Evolutionary conservation across 2,113 vertebrate genomes (phyloP).

Genomic region (Syrrhaptes paradoxus): DNA sequence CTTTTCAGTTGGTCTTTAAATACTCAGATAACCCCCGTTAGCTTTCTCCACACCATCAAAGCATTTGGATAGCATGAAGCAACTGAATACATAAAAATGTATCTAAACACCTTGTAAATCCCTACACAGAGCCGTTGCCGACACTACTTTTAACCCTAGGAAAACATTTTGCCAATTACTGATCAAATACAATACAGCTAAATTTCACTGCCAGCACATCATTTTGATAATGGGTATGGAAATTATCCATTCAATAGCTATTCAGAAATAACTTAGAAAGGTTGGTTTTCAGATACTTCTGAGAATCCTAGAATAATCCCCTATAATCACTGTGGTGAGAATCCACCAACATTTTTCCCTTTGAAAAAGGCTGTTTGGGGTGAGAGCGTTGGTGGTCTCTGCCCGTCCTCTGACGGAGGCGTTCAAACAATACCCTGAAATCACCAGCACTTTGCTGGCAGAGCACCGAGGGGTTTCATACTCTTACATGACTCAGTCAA

Average conservation of each 20-base stretch:
- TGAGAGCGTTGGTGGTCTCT: constrained; percentile 3
- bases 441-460: not conserved
- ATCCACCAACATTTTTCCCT: constrained; percentile 48
- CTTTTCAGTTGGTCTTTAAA: constrained; percentile 60
- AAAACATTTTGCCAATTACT: constrained; percentile 78
- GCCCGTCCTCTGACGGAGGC: accelerated
- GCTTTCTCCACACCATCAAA: constrained; percentile 61
- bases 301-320: constrained; percentile 73
- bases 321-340: constrained; percentile 71
- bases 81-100: constrained; percentile 70
- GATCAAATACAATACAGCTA: constrained; percentile 77
- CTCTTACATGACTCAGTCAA: not conserved
- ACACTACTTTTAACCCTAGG: constrained; percentile 71
- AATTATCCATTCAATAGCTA: constrained; percentile 80
- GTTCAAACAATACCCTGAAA: not conserved
- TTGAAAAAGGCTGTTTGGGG: constrained; percentile 25
- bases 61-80: constrained; percentile 69
- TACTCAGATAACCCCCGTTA: constrained; percentile 61
- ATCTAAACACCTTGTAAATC: constrained; percentile 74
- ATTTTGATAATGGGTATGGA: constrained; percentile 79
- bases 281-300: constrained; percentile 77
- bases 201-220: constrained; percentile 75
- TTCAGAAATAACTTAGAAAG: constrained; percentile 78
- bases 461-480: not conserved
- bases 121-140: constrained; percentile 62